Conservation (phyloP, 1,140 invertebrate genomes). For the Octopus bimaculoides region DNA sequence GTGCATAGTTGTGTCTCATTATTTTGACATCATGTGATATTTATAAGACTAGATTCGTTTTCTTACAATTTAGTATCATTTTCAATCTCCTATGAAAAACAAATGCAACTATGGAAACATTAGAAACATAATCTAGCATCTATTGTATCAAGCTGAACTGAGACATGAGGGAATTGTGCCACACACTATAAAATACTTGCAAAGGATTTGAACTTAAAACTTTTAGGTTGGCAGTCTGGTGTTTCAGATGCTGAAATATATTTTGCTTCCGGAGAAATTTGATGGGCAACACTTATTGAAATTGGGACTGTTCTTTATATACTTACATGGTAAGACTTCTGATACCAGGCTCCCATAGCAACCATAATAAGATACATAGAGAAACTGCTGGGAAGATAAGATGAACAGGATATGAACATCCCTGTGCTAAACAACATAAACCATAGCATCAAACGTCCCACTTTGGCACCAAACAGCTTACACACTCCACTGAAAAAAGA, state of each 20-base stretch:
- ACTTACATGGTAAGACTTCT: constrained; percentile 33
- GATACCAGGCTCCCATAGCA: constrained; percentile 78
- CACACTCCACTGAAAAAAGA: constrained; percentile 71
- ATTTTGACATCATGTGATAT: too few relatives aligned
- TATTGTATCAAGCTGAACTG: too few relatives aligned
- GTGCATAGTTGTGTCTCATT: too few relatives aligned
- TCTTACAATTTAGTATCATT: too few relatives aligned
- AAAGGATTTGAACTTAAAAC: not conserved
- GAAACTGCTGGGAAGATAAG: constrained; percentile 92
- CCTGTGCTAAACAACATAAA: constrained; percentile 84
- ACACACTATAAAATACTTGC: too few relatives aligned
- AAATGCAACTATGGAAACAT: too few relatives aligned
- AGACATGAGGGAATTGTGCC: too few relatives aligned
- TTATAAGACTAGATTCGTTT: too few relatives aligned
- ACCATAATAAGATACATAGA: constrained; percentile 81
- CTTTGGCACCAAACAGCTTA: constrained; percentile 83
- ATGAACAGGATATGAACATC: constrained; percentile 85
- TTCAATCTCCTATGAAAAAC: too few relatives aligned
- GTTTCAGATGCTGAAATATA: too few relatives aligned
- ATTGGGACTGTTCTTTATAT: too few relatives aligned
- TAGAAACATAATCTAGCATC: too few relatives aligned
- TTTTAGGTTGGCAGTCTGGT: not conserved
- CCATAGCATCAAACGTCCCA: constrained; percentile 78
- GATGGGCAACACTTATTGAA: not conserved
- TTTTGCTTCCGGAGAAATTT: not conserved